Conservation (phyloP, 2,888 invertebrate genomes). For the Conops quadrifasciatus region DNA sequence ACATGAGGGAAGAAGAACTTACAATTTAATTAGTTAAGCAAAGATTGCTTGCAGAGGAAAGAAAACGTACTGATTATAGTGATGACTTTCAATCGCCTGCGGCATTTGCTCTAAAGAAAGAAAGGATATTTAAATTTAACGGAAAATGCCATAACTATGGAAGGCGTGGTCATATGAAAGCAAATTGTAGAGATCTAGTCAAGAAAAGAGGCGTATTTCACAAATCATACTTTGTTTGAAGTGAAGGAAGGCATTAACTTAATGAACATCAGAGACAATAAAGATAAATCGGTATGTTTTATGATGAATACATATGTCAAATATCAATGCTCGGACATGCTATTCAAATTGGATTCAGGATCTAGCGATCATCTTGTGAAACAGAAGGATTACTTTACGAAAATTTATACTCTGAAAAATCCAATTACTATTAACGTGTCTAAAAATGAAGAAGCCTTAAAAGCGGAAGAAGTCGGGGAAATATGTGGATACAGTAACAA, state of each 20-base stretch:
- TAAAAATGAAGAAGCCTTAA: background rate
- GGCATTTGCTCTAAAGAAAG: background rate
- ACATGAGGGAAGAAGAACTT: constrained; percentile 1
- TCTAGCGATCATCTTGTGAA: constrained; percentile 2
- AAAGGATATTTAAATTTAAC: background rate
- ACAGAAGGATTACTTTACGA: background rate
- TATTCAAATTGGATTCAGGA: background rate
- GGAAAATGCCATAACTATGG: constrained; percentile 1
- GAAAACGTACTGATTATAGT: background rate
- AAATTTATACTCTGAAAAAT: background rate
- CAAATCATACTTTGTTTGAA: background rate
- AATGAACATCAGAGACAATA: background rate
- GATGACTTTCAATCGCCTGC: background rate
- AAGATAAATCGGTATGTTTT: background rate
- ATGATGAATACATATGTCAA: background rate
- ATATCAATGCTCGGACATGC: background rate
- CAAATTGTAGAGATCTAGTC: background rate
- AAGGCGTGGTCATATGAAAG: background rate
- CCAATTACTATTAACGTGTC: background rate
- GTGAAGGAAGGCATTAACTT: background rate
- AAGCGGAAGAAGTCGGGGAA: constrained; percentile 19
- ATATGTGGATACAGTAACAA: constrained; percentile 13
- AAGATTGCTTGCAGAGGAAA: constrained; percentile 9
- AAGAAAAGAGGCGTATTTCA: background rate
- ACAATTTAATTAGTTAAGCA: background rate